Base-by-base conservation (phyloP, 2,113 vertebrate genomes). In the Cebidichthys violaceus region DNA sequence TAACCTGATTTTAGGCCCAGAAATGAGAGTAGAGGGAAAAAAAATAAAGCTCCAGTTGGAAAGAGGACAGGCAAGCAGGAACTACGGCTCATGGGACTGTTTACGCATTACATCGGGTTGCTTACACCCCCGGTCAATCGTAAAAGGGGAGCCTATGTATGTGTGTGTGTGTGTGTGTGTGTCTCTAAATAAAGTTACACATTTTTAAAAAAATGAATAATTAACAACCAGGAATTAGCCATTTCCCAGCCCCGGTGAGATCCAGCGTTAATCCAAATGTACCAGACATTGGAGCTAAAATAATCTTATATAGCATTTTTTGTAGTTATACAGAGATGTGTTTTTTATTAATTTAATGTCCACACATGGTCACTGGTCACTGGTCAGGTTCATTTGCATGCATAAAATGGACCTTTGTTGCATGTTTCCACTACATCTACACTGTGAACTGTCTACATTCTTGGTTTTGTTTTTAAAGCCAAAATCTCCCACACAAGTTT, bases 1-100 rank as follows among this genome's bases (percentile, higher is more conserved):
- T 95, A 94, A 95, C 94, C 93, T 93, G 94, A 93, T 95, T 94
- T 94, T 91, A 91, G 93, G 89, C 89, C 87, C 87, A 93, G 91
- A 93, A 94, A 94, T 89, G 91, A 94, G 90, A 92, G 87, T 86
- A 93, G 87, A 92, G 70, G 75, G 75, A 70, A 84, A 89, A 88
- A 59, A 81, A 88, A 88, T 89, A 94, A 93, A 90, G 87, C 92
- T 83, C 82, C 77, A 84, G 70, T 77, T 89, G 88, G 88, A 94
- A 93, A 78, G 90, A 93, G 93, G 93, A 79, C 89, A 86, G 79
- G 75, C 85, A 83, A 60, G 47, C 47, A 84, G 70, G 86, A 88
- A 85, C 85, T 66, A 86, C 75, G 18, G 88, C 86, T 89, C 57
- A 78, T 50, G 75, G 83, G 50, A 70, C 86, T 69, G 77, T 85